A percentile compares a stretch with the other conserved stretches of the same genome.
phyloP scores from a whole-genome alignment of 2,888 invertebrate species.

The Thalpophila matura region DNA sequence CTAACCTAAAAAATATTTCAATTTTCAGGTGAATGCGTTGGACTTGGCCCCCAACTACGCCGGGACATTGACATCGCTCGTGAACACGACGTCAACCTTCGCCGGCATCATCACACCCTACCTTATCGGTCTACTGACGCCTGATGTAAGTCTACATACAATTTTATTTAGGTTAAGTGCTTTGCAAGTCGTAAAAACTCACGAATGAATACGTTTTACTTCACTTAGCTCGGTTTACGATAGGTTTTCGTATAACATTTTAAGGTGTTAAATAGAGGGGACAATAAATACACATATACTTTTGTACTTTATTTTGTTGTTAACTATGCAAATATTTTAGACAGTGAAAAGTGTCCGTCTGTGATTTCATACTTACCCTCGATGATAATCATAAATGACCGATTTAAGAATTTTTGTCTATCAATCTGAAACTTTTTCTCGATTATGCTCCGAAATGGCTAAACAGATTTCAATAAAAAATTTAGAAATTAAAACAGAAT shows the following conservation, averaged over 20 bases:
- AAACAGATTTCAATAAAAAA: no score
- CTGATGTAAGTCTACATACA: slow-evolving; percentile 86
- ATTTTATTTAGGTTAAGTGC: slow-evolving; percentile 45
- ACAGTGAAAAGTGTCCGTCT: no score
- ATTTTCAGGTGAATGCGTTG: slow-evolving; percentile 90
- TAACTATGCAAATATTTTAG: no score
- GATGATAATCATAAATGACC: no score
- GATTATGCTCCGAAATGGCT: no score
- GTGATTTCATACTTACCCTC: no score
- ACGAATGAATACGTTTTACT: slow-evolving; percentile 44
- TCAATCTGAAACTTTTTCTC: no score
- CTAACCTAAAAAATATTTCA: background rate
- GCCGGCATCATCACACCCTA: slow-evolving; percentile 92
- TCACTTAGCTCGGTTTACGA: slow-evolving; percentile 39
- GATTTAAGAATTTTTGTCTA: no score
- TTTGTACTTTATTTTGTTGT: no score
- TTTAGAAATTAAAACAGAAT: no score
- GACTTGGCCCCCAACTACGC: slow-evolving; percentile 92
- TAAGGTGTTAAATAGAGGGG: slow-evolving; percentile 7
- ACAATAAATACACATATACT: background rate
- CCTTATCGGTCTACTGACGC: slow-evolving; percentile 91
- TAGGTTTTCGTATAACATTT: slow-evolving; percentile 34
- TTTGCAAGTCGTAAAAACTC: slow-evolving; percentile 47
- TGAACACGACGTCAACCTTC: slow-evolving; percentile 92
- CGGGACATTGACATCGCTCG: slow-evolving; percentile 92